These are phyloP conservation scores for Hemicordylus capensis DNA, from an alignment of 2,113 vertebrate genomes.

Conservation along the genomic window DNA sequence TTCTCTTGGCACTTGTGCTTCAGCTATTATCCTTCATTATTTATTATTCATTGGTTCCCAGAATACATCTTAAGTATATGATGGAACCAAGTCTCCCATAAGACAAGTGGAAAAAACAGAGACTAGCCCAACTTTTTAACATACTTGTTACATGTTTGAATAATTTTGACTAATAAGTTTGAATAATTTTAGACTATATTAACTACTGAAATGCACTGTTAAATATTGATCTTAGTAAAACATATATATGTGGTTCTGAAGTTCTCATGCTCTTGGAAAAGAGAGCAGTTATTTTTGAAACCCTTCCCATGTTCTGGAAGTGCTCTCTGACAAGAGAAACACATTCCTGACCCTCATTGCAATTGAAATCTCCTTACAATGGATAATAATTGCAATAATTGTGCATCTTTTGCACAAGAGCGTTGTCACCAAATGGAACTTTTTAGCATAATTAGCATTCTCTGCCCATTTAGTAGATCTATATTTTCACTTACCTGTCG, in stretches of 20 bases:
- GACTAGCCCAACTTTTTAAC: neutral
- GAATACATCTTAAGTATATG: neutral
- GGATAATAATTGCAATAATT: too few relatives aligned
- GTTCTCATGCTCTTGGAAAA: too few relatives aligned
- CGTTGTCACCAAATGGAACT: too few relatives aligned
- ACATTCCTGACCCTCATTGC: too few relatives aligned
- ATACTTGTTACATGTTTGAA: too few relatives aligned
- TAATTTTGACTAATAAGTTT: too few relatives aligned
- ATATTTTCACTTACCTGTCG: neutral
- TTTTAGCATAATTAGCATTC: neutral
- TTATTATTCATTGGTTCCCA: neutral
- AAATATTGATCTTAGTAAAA: neutral
- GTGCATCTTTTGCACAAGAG: too few relatives aligned
- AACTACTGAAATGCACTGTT: neutral
- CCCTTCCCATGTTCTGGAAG: too few relatives aligned
- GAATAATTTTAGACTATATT: neutral
- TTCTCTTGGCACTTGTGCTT: neutral
- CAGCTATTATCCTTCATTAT: neutral
- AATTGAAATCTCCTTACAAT: too few relatives aligned
- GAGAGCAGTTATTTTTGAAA: too few relatives aligned
- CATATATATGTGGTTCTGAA: neutral
- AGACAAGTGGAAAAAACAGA: neutral
- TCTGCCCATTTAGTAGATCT: neutral
- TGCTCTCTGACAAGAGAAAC: too few relatives aligned
- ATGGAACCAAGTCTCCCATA: neutral